Base-by-base conservation (phyloP, 2,888 invertebrate species). In the Notocelia uddmanniana region DNA sequence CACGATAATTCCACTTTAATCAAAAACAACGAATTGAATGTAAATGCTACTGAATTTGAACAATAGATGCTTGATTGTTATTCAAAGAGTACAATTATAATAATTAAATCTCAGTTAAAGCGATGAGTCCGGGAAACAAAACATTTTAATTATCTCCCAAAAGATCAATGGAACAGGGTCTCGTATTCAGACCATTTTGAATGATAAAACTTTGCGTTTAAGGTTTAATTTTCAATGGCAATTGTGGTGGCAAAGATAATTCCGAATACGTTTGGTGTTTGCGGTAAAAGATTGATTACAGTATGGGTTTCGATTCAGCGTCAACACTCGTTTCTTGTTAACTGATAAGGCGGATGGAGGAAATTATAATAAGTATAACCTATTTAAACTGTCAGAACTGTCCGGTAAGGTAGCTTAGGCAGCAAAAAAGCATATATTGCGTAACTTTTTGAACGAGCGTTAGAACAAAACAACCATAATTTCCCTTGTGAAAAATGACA, bases 91-190 rank as follows among this genome's bases (percentile, higher is more conserved):
- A 19, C 50, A 48, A 63, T 69, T 63, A 64, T 8, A 69, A 50
- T 58, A 64, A 69, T 57, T 64, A 50, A 21, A 57, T 31, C 48
- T 50, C 31, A 48, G 31, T 55, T 54, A 45, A 69, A 34, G 55
- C 48, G 45, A 23, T 55, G 18, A 57, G 19, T 55, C 48, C 9
- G 21, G 13, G 34, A 59, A 58, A 64, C 63, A 69, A 63, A 64
- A 26, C 55, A 15, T 21, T 68, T 68, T 69, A 62, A 69, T 69
- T 69, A 64, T 23, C 34, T 31, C 15, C 3, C 13, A 19, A 63
- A 31, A 31, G 45, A 62, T 60, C 41, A 52, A 60, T 26, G 59
- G 23, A 15, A 45, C 31, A 41, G 34, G n/a, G 15, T 31, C 34
- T 18, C n/a, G 41, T 34, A 15, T 55, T 26, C 26, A 23, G n/a